Conservation (phyloP, 2,888 invertebrate genomes). For the Cantharis nigra region DNA sequence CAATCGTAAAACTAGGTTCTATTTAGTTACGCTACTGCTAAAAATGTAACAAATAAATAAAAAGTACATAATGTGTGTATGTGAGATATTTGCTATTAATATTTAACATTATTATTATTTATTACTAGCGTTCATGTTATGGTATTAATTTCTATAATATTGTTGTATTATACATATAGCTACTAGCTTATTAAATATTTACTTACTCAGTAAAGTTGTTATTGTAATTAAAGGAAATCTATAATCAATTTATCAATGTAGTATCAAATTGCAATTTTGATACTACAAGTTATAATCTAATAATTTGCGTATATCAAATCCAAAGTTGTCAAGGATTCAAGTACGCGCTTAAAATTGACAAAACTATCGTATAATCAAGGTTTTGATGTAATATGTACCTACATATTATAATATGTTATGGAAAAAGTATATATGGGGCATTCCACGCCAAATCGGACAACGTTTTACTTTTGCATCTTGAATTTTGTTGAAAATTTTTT, state of each 20-base stretch:
- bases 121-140: neutral
- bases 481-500: too few species aligned
- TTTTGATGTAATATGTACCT: too few species aligned
- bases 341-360: neutral
- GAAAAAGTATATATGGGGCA: too few species aligned
- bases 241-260: slow-evolving; percentile 12
- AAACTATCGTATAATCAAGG: neutral
- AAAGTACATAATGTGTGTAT: too few species aligned
- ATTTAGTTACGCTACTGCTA: too few species aligned
- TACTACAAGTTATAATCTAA: slow-evolving; percentile 12
- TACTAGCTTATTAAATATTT: neutral
- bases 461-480: too few species aligned
- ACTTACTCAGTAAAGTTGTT: neutral
- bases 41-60: too few species aligned
- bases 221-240: neutral
- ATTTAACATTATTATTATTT: too few species aligned
- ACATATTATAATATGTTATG: too few species aligned
- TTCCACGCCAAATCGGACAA: too few species aligned
- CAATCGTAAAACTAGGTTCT: too few species aligned
- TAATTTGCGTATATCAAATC: slow-evolving; percentile 4
- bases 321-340: neutral
- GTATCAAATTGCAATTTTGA: slow-evolving; percentile 9
- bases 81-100: too few species aligned
- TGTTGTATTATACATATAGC: neutral
- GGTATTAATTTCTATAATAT: neutral